Evolutionary conservation across 2,113 vertebrate genomes (phyloP).

Genomic region (Ancistrus triradiatus): DNA sequence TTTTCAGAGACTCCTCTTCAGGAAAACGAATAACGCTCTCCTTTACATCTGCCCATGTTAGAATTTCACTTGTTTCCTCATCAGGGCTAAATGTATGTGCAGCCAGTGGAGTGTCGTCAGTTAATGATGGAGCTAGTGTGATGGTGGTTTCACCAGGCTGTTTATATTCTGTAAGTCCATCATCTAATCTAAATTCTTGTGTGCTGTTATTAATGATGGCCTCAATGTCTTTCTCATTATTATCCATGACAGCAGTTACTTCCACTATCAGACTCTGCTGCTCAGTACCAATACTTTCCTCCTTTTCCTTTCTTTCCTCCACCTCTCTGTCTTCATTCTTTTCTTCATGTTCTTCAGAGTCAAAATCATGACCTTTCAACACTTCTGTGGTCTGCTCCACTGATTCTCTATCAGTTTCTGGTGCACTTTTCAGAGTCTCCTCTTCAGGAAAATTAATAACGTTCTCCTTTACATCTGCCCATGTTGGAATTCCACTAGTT

Average conservation of each 20-base stretch:
- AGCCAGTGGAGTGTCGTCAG: conserved; percentile 1
- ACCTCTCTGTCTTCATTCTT: background rate
- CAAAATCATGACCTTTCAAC: background rate
- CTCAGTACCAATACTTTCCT: background rate
- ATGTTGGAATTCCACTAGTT: conserved; percentile 18
- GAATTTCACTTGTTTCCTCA: too few relatives aligned
- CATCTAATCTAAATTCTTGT: background rate
- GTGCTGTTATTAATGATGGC: too few relatives aligned
- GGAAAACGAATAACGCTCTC: too few relatives aligned
- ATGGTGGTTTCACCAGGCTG: background rate
- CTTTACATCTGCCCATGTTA: too few relatives aligned
- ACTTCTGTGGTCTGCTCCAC: background rate
- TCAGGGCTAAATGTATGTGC: too few relatives aligned
- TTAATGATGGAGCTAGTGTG: background rate
- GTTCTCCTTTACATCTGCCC: conserved; percentile 25
- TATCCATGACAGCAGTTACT: background rate
- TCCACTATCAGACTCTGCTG: conserved; percentile 5
- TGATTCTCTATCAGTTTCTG: background rate
- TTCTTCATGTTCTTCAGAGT: background rate
- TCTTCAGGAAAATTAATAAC: conserved; percentile 28
- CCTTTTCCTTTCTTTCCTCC: conserved; percentile 9
- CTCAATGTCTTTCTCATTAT: background rate
- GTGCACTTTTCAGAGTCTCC: conserved; percentile 24
- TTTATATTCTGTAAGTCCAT: background rate
- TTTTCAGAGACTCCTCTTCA: too few relatives aligned